Percentiles rank a stretch among this genome's conserved stretches.
Conservation (phyloP, 64 coral and sea anemone genomes). For the Stichodactyla mertensii region DNA sequence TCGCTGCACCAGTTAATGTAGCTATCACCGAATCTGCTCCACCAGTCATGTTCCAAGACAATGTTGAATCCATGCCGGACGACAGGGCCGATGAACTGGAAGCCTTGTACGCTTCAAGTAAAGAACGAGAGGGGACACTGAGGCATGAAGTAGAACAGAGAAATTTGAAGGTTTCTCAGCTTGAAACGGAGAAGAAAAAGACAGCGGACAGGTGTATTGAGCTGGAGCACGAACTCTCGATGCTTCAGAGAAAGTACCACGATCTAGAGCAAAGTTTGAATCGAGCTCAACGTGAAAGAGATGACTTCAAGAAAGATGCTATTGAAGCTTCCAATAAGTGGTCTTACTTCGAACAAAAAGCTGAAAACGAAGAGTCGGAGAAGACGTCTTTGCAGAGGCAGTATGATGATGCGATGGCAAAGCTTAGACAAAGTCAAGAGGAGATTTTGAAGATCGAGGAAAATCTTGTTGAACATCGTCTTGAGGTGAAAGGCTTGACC, state of each 20-base stretch:
- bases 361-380: constrained; percentile 42
- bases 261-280: constrained; percentile 41
- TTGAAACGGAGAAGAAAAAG: constrained; percentile 55
- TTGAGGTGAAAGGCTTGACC: background rate
- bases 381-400: constrained; percentile 63
- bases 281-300: constrained; percentile 58
- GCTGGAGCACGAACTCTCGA: constrained; percentile 45
- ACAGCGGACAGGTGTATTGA: constrained; percentile 59
- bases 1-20: background rate
- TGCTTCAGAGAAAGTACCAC: constrained; percentile 74
- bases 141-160: constrained; percentile 55
- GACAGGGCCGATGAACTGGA: constrained; percentile 63
- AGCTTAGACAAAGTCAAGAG: constrained; percentile 59
- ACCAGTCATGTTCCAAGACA: constrained; percentile 29
- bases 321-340: constrained; percentile 50
- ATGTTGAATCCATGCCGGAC: constrained; percentile 13
- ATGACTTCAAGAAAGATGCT: constrained; percentile 68
- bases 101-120: constrained; percentile 63
- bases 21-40: constrained; percentile 25
- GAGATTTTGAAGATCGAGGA: constrained; percentile 73
- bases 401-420: constrained; percentile 46
- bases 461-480: constrained; percentile 50
- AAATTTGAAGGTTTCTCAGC: constrained; percentile 34
- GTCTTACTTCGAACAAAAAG: constrained; percentile 60
- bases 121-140: constrained; percentile 65